Percentiles rank a stretch among this genome's conserved stretches.
Evolutionary conservation across 2,888 invertebrate species (phyloP).

Genomic region (Nymphalis urticae): DNA sequence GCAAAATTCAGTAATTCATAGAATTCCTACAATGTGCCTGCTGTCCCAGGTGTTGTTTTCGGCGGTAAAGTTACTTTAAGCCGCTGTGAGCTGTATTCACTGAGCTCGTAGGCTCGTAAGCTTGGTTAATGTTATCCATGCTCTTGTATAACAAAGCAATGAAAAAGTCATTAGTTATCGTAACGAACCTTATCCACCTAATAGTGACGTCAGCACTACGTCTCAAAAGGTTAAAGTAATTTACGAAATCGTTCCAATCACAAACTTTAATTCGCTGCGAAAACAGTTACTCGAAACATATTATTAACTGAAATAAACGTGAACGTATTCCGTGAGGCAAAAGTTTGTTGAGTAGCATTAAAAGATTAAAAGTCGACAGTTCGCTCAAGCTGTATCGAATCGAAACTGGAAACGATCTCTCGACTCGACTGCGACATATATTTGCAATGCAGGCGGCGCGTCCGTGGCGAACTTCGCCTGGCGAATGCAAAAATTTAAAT

Average conservation of each 20-base stretch:
- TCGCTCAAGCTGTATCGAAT: conserved; percentile 74
- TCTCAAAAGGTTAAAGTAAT: conserved; percentile 17
- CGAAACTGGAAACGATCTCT: conserved; percentile 70
- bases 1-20: conserved; percentile 47
- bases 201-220: conserved; percentile 13
- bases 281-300: conserved; percentile 37
- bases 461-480: conserved; percentile 75
- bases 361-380: conserved; percentile 80
- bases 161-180: conserved; percentile 32
- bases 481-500: conserved; percentile 83
- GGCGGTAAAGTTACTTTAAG: conserved; percentile 73
- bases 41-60: conserved; percentile 70
- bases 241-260: conserved; percentile 30
- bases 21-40: conserved; percentile 46
- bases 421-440: conserved; percentile 71
- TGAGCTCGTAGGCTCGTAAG: conserved; percentile 59
- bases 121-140: conserved; percentile 62
- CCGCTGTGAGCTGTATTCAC: conserved; percentile 66
- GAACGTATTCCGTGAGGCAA: conserved; percentile 53
- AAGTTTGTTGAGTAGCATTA: conserved; percentile 79
- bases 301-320: conserved; percentile 57
- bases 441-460: conserved; percentile 80
- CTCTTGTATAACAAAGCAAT: conserved; percentile 24
- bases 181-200: conserved; percentile 12
- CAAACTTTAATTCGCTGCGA: conserved; percentile 30